phyloP scores from a whole-genome alignment of 2,113 vertebrate genomes.

The Otus sunia region DNA sequence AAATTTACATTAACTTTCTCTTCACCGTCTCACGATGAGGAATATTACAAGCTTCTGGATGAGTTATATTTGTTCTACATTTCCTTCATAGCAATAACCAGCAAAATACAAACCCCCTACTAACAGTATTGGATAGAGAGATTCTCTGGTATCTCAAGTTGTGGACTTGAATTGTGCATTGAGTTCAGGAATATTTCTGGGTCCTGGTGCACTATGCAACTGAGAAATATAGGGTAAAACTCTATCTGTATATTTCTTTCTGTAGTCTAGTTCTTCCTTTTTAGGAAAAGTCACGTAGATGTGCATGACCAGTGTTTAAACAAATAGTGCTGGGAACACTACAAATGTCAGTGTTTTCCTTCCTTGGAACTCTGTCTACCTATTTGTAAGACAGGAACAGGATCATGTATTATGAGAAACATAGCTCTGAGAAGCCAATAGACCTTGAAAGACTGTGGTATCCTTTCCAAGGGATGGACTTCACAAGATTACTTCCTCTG shows the following conservation, averaged over 20 bases:
- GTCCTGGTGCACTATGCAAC: neutral
- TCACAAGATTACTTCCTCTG: neutral
- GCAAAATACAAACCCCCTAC: neutral
- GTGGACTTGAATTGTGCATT: neutral
- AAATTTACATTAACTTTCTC: neutral
- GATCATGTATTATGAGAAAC: neutral
- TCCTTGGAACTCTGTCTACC: neutral
- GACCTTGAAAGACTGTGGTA: neutral
- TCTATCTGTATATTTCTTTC: neutral
- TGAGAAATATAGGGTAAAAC: neutral
- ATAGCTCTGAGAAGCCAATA: neutral
- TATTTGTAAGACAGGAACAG: neutral
- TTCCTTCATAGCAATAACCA: neutral
- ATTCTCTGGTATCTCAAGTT: neutral
- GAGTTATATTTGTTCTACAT: neutral
- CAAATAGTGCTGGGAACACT: neutral
- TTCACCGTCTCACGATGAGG: neutral
- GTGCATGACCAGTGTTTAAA: neutral
- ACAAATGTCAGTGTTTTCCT: neutral
- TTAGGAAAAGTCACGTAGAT: rapidly evolving
- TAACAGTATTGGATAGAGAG: neutral
- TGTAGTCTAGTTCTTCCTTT: neutral
- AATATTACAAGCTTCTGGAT: neutral
- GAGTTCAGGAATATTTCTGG: neutral
- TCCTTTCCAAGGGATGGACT: neutral